Evolutionary conservation across 2,113 vertebrate species (phyloP).

Genomic region (Rhagologus leucostigma): DNA sequence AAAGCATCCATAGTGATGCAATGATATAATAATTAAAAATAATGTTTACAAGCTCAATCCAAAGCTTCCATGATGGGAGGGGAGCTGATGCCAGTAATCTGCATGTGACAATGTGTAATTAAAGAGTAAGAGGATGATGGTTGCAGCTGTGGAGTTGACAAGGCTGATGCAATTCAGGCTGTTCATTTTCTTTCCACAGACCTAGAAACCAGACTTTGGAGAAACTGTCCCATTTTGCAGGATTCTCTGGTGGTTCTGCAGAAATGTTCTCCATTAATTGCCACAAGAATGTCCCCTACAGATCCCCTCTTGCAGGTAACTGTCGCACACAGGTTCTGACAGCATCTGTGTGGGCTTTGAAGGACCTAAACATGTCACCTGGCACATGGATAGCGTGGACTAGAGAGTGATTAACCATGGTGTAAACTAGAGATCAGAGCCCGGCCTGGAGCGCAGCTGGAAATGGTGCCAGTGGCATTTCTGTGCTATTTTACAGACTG

Average conservation of each 20-base stretch:
- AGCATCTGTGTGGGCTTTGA: not conserved
- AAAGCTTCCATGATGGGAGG: not conserved
- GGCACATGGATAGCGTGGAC: not conserved
- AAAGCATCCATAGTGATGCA: not conserved
- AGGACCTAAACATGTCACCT: not conserved
- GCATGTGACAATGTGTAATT: not conserved
- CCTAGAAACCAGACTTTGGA: not conserved
- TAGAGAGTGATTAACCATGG: not conserved
- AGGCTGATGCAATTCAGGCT: not conserved
- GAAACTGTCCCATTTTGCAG: not conserved
- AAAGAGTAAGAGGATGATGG: not conserved
- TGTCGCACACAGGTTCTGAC: not conserved
- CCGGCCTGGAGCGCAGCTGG: not conserved
- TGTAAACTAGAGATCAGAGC: not conserved
- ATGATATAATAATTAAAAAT: not conserved
- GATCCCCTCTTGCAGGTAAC: not conserved
- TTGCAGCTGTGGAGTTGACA: constrained; percentile 27
- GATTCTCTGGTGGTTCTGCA: not conserved
- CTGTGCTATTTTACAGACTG: not conserved
- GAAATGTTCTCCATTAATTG: not conserved
- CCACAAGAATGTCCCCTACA: not conserved
- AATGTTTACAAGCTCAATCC: not conserved
- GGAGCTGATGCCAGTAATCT: not conserved
- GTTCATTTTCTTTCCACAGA: not conserved
- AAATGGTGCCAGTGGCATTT: not conserved